Evolutionary conservation across 2,113 vertebrate genomes (phyloP).

Genomic region (Jaculus jaculus): DNA sequence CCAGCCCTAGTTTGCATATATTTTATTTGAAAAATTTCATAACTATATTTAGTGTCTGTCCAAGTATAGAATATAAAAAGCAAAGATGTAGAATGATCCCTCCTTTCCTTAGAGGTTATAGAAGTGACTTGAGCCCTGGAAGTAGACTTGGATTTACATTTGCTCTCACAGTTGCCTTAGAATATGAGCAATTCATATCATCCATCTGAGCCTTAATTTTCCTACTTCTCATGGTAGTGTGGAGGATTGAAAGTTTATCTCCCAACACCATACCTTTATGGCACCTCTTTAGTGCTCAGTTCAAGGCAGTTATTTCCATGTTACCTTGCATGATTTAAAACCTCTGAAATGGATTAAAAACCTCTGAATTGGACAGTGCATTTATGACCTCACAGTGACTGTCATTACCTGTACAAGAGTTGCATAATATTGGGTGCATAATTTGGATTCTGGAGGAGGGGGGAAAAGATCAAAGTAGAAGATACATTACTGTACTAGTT

Average conservation of each 20-base stretch:
- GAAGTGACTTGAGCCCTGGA: not conserved
- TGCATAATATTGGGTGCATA: no score
- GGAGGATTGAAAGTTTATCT: not conserved
- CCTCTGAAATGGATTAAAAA: not conserved
- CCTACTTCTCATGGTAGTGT: not conserved
- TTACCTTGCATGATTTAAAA: constrained; percentile 56
- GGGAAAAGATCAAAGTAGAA: no score
- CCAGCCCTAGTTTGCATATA: not conserved
- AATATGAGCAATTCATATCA: not conserved
- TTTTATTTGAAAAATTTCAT: constrained; percentile 55
- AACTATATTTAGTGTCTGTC: not conserved
- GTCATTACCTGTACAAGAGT: no score
- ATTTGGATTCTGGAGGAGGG: no score
- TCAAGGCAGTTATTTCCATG: constrained; percentile 21
- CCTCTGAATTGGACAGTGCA: not conserved
- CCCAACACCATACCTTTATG: not conserved
- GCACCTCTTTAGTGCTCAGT: not conserved
- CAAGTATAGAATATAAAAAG: constrained; percentile 7
- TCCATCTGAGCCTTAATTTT: constrained; percentile 22
- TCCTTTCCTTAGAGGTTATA: not conserved
- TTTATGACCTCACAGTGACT: no score
- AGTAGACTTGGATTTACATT: constrained; percentile 29
- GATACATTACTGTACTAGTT: no score
- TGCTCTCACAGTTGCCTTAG: not conserved
- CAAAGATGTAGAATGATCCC: not conserved